phyloP scores from a whole-genome alignment of 1,140 invertebrate genomes.

The Ips typographus region DNA sequence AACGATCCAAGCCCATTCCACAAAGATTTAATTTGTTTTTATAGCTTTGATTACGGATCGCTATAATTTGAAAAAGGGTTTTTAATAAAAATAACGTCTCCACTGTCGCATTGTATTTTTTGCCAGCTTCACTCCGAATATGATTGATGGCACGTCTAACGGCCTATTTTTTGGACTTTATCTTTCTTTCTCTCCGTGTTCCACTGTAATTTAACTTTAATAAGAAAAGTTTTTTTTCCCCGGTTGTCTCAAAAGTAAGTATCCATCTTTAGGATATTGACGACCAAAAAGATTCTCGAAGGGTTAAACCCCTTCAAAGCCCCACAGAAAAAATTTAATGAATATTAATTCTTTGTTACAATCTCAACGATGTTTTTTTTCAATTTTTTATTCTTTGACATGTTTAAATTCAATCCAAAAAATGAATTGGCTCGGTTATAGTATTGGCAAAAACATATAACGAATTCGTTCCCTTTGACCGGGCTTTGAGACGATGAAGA shows the following conservation, averaged over 20 bases:
- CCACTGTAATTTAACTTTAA: conserved; percentile 37
- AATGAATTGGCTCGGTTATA: no score
- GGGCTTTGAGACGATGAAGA: conserved; percentile 12
- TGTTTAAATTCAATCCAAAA: no score
- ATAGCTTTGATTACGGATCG: conserved; percentile 53
- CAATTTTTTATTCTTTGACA: no score
- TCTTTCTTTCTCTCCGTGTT: conserved; percentile 25
- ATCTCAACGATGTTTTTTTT: no score
- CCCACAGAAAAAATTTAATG: no score
- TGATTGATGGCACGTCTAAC: conserved; percentile 44
- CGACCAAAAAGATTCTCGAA: no score
- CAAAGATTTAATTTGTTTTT: conserved; percentile 53
- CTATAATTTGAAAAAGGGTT: conserved; percentile 50
- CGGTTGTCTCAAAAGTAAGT: conserved; percentile 16
- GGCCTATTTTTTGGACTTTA: conserved; percentile 38
- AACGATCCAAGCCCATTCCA: conserved; percentile 50
- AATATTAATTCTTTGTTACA: no score
- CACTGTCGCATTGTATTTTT: conserved; percentile 41
- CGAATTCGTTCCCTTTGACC: conserved; percentile 30
- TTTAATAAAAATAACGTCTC: conserved; percentile 48
- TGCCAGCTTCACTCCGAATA: conserved; percentile 39
- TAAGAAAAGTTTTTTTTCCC: conserved; percentile 32
- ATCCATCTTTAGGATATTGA: background rate
- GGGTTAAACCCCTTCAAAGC: no score
- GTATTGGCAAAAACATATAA: background rate